phyloP scores from a whole-genome alignment of 2,888 invertebrate genomes.

The Cephus pulcher region DNA sequence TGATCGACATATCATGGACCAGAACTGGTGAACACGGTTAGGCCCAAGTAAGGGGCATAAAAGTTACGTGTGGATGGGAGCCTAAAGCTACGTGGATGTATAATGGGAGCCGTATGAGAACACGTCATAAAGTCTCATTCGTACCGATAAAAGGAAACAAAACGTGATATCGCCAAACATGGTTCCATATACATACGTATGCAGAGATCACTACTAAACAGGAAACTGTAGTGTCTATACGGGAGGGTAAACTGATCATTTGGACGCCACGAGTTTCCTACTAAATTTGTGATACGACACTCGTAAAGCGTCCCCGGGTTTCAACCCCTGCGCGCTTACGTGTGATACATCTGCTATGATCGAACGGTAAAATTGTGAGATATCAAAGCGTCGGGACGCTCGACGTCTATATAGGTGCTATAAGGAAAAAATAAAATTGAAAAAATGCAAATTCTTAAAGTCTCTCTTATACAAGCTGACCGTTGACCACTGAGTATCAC shows the following conservation, averaged over 20 bases:
- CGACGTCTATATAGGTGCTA: no score
- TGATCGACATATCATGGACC: neutral
- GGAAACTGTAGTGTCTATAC: slow-evolving; percentile 4
- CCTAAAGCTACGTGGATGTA: slow-evolving; percentile 21
- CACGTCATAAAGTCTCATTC: slow-evolving; percentile 56
- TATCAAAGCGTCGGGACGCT: no score
- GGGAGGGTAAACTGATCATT: slow-evolving; percentile 51
- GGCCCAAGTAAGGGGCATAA: slow-evolving; percentile 13
- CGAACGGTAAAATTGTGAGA: no score
- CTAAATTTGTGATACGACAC: slow-evolving; percentile 54
- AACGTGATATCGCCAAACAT: neutral
- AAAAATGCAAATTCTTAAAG: no score
- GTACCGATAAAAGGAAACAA: slow-evolving; percentile 32
- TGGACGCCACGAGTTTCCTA: slow-evolving; percentile 44
- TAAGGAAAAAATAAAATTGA: no score
- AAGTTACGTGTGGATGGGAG: slow-evolving; percentile 24
- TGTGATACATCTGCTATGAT: no score
- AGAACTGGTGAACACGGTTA: neutral
- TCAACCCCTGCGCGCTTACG: no score
- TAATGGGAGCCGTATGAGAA: slow-evolving; percentile 40
- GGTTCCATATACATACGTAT: neutral
- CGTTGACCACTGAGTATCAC: no score
- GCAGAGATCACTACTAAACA: neutral
- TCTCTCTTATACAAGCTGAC: no score
- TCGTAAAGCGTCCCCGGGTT: slow-evolving; percentile 34